Evolutionary conservation across 1,140 invertebrate genomes (phyloP).

Genomic region (Semibalanus balanoides): DNA sequence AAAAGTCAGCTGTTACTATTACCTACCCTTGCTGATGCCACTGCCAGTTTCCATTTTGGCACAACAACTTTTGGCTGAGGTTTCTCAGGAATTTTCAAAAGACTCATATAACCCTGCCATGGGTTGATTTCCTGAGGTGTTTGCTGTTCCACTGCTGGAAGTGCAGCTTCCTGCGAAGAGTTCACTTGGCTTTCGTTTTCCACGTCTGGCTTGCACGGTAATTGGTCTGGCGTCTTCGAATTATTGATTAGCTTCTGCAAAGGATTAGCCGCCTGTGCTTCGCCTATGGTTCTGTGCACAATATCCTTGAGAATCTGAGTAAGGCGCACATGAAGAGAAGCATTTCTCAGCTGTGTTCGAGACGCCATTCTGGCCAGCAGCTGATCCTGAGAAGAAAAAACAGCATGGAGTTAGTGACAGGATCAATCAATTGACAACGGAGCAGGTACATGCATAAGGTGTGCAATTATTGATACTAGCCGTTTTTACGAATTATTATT

Average conservation of each 20-base stretch:
- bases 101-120: neutral
- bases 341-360: neutral
- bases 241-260: neutral
- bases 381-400: neutral
- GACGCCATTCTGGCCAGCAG: neutral
- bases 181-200: neutral
- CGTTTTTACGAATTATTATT: too few relatives aligned
- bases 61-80: neutral
- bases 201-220: neutral
- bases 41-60: neutral
- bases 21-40: neutral
- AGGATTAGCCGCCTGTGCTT: neutral
- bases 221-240: neutral
- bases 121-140: neutral
- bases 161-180: neutral
- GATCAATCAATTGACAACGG: too few relatives aligned
- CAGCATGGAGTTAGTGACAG: too few relatives aligned
- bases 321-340: neutral
- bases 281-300: neutral
- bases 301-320: neutral
- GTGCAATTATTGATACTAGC: too few relatives aligned
- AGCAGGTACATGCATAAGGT: too few relatives aligned
- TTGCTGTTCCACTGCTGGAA: neutral
- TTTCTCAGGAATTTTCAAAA: neutral
- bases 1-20: neutral